Base-by-base conservation (phyloP, 64 coral and sea anemone species). In the Anthopleura sola region DNA sequence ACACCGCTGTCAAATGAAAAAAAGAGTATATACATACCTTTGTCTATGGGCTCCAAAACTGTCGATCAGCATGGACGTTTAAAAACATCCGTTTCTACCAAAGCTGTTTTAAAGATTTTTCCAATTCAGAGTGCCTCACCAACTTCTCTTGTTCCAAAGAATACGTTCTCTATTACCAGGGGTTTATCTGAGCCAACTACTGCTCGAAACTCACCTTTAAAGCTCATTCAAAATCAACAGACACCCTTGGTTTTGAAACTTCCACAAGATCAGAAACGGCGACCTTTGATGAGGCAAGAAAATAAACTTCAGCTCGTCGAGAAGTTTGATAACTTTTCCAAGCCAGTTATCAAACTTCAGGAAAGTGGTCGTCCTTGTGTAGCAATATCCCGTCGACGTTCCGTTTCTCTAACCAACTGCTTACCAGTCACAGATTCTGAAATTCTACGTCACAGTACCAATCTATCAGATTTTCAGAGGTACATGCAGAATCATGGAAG, bases 51-150 rank as follows among this genome's bases (percentile, higher is more conserved):
- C 29, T 34, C 66, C 66, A 71, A 71, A 71, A 34, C 29, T 12
- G 66, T 71, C 15, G 66, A 71, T 71, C n/a, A 32, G 29, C 31
- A 33, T 7, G 66, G 66, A 71, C 66, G 28, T 31, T 34, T 71
- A 14, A 71, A 32, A 14, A 2, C 9, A 79, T 37, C 44, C 19
- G 3, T 79, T 47, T 79, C 76, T 79, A 79, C 76, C 31, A 79
- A 38, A 44, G 76, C 76, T n/a, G 31, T 79, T 5, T 40, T 79
- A 17, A 79, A 79, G 31, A 38, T 79, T 40, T 79, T 38, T 79
- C 76, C 76, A 44, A 38, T 71, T 9, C 66, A 71, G 29, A 32
- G 66, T 34, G 3, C 31, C 10, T 17, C 10, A 71, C 66, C 66
- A 66, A 1, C 11, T 71, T 10, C n/a, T 28, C 3, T 32, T 71